phyloP scores from a whole-genome alignment of 2,797 vertebrate species.

The Gymnothorax reevesii region DNA sequence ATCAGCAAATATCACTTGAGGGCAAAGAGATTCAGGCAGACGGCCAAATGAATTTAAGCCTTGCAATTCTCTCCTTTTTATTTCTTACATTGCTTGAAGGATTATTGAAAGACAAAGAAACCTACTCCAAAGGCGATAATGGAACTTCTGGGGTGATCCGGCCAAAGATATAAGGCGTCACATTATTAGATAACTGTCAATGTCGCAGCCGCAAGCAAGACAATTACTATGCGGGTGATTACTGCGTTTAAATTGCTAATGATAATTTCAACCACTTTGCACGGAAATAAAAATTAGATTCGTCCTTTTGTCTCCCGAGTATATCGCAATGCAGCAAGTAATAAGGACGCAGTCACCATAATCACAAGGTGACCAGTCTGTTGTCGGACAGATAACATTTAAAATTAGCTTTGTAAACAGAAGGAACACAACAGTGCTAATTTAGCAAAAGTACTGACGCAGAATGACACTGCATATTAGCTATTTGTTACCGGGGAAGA shows the following conservation, averaged over 20 bases:
- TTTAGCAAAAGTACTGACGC: background rate
- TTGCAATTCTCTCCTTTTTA: background rate
- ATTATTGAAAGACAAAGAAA: background rate
- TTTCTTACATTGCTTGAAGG: background rate
- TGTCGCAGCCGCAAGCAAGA: background rate
- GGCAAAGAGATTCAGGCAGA: background rate
- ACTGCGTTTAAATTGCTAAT: background rate
- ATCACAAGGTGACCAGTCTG: slow-evolving; percentile 7
- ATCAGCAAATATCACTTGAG: background rate
- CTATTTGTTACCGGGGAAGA: background rate
- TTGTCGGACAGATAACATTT: background rate
- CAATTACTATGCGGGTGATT: background rate
- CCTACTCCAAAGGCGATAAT: slow-evolving; percentile 3
- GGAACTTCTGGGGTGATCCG: background rate
- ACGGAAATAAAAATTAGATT: background rate
- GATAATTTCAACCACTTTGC: background rate
- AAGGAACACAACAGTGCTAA: no score
- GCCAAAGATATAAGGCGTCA: background rate
- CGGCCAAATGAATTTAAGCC: background rate
- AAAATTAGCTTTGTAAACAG: background rate
- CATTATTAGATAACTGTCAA: background rate
- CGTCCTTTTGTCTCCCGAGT: background rate
- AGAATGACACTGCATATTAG: background rate
- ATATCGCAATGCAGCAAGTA: background rate
- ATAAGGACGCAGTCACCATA: background rate